These are phyloP conservation scores for Aldrovandia affinis DNA, from an alignment of 2,797 vertebrate genomes.

Conservation along the genomic window DNA sequence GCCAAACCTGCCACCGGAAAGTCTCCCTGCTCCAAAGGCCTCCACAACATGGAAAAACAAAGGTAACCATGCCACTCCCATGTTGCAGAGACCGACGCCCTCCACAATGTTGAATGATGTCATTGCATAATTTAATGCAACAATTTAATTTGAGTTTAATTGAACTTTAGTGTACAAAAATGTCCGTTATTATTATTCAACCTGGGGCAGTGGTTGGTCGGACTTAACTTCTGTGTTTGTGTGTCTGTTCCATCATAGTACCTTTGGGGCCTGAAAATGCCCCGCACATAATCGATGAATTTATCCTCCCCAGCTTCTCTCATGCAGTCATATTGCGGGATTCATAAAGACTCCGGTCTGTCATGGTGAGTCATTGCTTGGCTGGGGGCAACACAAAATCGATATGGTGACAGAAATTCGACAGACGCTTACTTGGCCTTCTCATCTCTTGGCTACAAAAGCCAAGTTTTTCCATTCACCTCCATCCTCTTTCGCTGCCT, in stretches of 20 bases:
- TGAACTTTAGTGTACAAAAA: too few relatives aligned
- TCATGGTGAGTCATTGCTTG: neutral
- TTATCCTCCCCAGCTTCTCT: neutral
- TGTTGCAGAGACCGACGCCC: too few relatives aligned
- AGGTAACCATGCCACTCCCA: too few relatives aligned
- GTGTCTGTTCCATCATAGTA: neutral
- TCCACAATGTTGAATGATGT: too few relatives aligned
- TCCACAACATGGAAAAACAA: too few relatives aligned
- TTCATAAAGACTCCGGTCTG: neutral
- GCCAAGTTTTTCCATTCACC: neutral
- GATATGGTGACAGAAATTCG: neutral
- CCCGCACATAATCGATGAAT: neutral
- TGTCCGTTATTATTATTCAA: too few relatives aligned
- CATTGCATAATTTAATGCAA: too few relatives aligned
- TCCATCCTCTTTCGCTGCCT: neutral
- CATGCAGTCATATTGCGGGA: neutral
- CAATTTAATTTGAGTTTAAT: too few relatives aligned
- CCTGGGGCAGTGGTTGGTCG: too few relatives aligned
- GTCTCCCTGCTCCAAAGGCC: too few relatives aligned
- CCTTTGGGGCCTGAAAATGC: neutral
- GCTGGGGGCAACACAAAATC: neutral
- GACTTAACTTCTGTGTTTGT: too few relatives aligned
- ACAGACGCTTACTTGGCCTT: neutral
- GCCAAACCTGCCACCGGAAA: too few relatives aligned
- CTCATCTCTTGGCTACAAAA: neutral